phyloP scores from a whole-genome alignment of 2,113 vertebrate species.

The Mus musculus region GRCm39 chr2:74189501-74190000 shows the following conservation, averaged over 20 bases:
- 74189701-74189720: conserved; percentile 86
- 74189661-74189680: conserved; percentile 81
- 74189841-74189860: conserved; percentile 55
- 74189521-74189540: conserved; percentile 1
- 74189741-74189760: conserved; percentile 77
- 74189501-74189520: background rate
- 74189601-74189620: conserved; percentile 78
- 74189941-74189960: background rate
- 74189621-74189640: conserved; percentile 82
- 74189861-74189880: conserved; percentile 61
- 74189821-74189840: conserved; percentile 19
- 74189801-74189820: conserved; percentile 59
- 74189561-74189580: conserved; percentile 39
- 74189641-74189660: conserved; percentile 83
- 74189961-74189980: conserved; percentile 55
- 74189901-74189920: conserved; percentile 66
- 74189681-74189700: conserved; percentile 84
- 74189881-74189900: conserved; percentile 55
- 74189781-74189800: conserved; percentile 76
- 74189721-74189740: conserved; percentile 82
- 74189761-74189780: conserved; percentile 79
- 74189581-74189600: conserved; percentile 79
- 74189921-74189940: background rate
- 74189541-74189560: background rate
- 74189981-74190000: background rate